phyloP scores from a whole-genome alignment of 2,888 invertebrate genomes.

The Allygus modestus region DNA sequence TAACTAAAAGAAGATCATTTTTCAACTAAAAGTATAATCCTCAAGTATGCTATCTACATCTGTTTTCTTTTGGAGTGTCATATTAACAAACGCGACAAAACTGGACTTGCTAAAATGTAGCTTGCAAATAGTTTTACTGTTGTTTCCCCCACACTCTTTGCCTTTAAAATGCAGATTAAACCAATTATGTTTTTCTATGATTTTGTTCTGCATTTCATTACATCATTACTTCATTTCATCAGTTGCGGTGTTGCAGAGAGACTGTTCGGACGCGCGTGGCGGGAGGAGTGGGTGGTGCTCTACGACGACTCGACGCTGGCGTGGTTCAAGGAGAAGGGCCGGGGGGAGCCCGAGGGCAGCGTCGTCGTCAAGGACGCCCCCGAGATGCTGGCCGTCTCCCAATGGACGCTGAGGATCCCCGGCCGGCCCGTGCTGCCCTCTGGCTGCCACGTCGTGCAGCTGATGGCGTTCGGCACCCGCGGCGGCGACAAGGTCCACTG shows the following conservation, averaged over 20 bases:
- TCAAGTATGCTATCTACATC: no score
- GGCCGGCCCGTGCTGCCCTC: conserved; percentile 84
- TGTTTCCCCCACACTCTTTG: no score
- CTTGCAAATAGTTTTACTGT: no score
- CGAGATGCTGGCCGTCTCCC: conserved; percentile 88
- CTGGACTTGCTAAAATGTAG: no score
- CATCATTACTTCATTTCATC: no score
- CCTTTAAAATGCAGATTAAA: no score
- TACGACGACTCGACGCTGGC: conserved; percentile 92
- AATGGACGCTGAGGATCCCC: conserved; percentile 88
- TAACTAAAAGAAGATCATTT: no score
- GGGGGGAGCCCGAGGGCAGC: conserved; percentile 75
- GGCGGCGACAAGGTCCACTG: conserved; percentile 86
- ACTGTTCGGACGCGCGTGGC: conserved; percentile 89
- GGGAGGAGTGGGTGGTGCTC: conserved; percentile 90
- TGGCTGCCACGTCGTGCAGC: conserved; percentile 83
- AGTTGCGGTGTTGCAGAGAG: conserved; percentile 82
- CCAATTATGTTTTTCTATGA: no score
- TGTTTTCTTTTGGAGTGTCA: no score
- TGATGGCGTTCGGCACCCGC: conserved; percentile 86
- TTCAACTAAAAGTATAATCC: no score
- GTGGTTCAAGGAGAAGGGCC: conserved; percentile 86
- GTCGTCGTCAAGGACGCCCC: conserved; percentile 86
- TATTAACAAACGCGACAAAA: no score
- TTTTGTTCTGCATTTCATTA: no score